phyloP scores from a whole-genome alignment of 2,113 vertebrate genomes.

The Nothocercus julius region DNA sequence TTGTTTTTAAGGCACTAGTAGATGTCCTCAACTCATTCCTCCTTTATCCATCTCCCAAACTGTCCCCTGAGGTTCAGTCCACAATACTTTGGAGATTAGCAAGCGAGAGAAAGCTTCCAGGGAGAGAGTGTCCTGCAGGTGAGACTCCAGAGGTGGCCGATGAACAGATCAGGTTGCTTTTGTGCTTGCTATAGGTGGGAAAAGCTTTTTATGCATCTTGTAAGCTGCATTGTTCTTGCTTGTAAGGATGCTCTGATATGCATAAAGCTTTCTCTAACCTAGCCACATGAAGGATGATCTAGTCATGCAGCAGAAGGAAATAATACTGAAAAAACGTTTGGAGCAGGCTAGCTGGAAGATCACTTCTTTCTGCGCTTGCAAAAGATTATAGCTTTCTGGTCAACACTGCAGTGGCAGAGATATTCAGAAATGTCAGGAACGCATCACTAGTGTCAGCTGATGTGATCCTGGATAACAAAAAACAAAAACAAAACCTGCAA shows the following conservation, averaged over 20 bases:
- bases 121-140: not conserved
- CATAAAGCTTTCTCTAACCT: not conserved
- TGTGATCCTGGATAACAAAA: not conserved
- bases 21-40: not conserved
- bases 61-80: not conserved
- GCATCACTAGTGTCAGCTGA: accelerated
- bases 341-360: not conserved
- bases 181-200: not conserved
- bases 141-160: not conserved
- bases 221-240: not conserved
- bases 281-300: accelerated
- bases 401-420: not conserved
- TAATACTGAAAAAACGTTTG: not conserved
- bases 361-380: not conserved
- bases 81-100: not conserved
- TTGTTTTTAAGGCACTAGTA: not conserved
- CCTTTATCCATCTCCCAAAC: not conserved
- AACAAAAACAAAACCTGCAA: not conserved
- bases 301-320: not conserved
- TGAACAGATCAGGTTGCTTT: not conserved
- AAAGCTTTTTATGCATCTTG: not conserved
- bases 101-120: not conserved
- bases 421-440: not conserved
- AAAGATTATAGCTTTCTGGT: not conserved
- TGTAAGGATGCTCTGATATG: not conserved